These are phyloP conservation scores for Tethya wilhelma DNA, from an alignment of 37 sponge, comb jelly and placozoan genomes.

Conservation along the genomic window DNA sequence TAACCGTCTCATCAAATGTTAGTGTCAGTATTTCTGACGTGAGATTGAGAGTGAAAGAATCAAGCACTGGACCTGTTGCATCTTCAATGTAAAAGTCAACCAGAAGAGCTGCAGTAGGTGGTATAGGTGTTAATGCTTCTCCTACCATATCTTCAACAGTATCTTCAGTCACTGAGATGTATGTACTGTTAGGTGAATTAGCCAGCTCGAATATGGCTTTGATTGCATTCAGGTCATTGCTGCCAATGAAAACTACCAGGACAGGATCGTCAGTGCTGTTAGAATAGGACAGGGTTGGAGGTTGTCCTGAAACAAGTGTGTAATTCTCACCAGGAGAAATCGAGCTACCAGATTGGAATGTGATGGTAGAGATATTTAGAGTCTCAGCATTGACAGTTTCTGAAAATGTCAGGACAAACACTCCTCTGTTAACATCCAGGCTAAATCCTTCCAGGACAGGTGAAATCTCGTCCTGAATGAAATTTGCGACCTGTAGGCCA, in stretches of 20 bases:
- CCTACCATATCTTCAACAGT: constrained; percentile 76
- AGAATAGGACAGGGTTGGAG: constrained; percentile 22
- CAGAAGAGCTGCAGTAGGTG: constrained; percentile 19
- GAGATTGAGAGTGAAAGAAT: constrained; percentile 71
- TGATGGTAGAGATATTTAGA: constrained; percentile 71
- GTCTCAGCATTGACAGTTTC: constrained; percentile 78
- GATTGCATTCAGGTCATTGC: constrained; percentile 73
- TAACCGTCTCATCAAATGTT: constrained; percentile 89
- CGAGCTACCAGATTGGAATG: constrained; percentile 40
- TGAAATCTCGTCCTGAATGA: constrained; percentile 50
- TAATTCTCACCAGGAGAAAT: constrained; percentile 9
- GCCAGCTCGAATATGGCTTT: constrained; percentile 73
- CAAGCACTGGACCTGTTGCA: constrained; percentile 49
- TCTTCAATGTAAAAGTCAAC: constrained; percentile 55
- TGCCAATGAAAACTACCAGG: constrained; percentile 52
- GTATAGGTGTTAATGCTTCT: constrained; percentile 45
- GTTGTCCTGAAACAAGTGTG: constrained; percentile 42
- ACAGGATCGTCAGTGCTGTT: constrained; percentile 67
- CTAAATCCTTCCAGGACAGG: constrained; percentile 60
- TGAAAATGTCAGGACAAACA: constrained; percentile 74
- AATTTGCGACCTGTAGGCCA: constrained; percentile 65
- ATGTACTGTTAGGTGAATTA: constrained; percentile 62
- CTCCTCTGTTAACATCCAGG: constrained; percentile 74
- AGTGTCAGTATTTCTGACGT: constrained; percentile 73
- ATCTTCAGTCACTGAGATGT: constrained; percentile 46